Base-by-base conservation (phyloP, 1,140 invertebrate genomes). In the Sinella curviseta region DNA sequence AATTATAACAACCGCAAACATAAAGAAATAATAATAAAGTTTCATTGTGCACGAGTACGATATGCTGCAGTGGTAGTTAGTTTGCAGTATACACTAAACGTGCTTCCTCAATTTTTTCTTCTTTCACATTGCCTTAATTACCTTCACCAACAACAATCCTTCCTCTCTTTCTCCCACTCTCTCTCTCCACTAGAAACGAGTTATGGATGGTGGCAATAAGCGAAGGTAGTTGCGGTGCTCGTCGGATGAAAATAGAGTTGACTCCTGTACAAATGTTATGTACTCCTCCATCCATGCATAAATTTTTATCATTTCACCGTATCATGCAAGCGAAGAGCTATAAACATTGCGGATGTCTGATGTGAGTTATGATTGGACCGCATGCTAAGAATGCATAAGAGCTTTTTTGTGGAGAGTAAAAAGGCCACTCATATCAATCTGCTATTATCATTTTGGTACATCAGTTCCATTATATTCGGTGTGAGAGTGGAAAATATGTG, bases 291-390 rank as follows among this genome's bases (percentile, higher is more conserved):
- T n/a, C n/a, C n/a, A n/a, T n/a, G n/a, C n/a, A n/a, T n/a, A n/a
- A n/a, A n/a, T n/a, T n/a, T 24, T 60, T 60, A 60, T 60, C 55
- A 60, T 70, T 17, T 70, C n/a, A 31, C 28, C 31, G 3, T 70
- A 70, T 70, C 31, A 70, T 70, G 65, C 65, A 4, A 8, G 65
- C 65, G 65, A 70, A 70, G 65, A 70, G 31, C 65, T 16, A 70
- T 70, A 70, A 70, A 70, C 65, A 70, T 70, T 31, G 65, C 65
- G 65, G 65, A 70, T 70, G 65, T 70, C 26, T 70, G 65, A 70
- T 33, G 65, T 30, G 31, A 70, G 30, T 33, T 31, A 70, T 70
- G 65, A 70, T 70, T 70, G 65, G 31, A 33, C 26, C 28, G 28
- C 26, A 70, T 31, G 31, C 65, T 70, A 70, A 70, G 65, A 70